Evolutionary conservation across 1,140 invertebrate genomes (phyloP).

Genomic region (Acyrthosiphon pisum): DNA sequence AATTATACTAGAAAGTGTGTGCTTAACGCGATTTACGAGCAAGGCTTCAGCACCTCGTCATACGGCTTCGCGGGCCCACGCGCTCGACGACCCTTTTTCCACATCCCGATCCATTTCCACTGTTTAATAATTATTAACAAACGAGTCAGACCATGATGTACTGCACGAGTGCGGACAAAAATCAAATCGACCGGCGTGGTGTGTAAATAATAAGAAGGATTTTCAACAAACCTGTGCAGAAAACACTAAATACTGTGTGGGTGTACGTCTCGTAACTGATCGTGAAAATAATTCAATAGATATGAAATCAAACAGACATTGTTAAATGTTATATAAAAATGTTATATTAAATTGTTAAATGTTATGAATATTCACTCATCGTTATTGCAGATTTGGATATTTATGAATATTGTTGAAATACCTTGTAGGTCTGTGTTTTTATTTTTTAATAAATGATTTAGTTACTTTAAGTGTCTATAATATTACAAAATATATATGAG

Average conservation of each 20-base stretch:
- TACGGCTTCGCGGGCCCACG: conserved; percentile 22
- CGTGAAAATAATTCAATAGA: neutral
- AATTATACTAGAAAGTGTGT: conserved; percentile 45
- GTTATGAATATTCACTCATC: neutral
- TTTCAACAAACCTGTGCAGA: neutral
- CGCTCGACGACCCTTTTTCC: conserved; percentile 1
- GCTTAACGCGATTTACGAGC: conserved; percentile 47
- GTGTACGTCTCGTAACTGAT: neutral
- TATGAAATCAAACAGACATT: neutral
- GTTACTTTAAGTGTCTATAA: neutral
- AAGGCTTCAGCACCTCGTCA: conserved; percentile 40
- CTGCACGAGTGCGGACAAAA: neutral
- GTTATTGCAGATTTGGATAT: neutral
- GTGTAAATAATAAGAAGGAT: neutral
- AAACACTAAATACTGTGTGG: neutral
- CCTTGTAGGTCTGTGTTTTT: neutral
- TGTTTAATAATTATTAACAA: conserved; percentile 15
- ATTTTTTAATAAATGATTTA: neutral
- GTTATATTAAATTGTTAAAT: neutral
- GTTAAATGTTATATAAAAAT: neutral
- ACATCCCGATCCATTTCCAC: neutral
- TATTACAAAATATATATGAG: neutral
- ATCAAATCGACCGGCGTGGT: neutral
- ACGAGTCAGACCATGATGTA: neutral
- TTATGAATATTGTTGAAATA: neutral